Evolutionary conservation across 2,113 vertebrate genomes (phyloP), one percentile per base, ranked within the genome.

Genomic region (Penelope pileata): DNA sequence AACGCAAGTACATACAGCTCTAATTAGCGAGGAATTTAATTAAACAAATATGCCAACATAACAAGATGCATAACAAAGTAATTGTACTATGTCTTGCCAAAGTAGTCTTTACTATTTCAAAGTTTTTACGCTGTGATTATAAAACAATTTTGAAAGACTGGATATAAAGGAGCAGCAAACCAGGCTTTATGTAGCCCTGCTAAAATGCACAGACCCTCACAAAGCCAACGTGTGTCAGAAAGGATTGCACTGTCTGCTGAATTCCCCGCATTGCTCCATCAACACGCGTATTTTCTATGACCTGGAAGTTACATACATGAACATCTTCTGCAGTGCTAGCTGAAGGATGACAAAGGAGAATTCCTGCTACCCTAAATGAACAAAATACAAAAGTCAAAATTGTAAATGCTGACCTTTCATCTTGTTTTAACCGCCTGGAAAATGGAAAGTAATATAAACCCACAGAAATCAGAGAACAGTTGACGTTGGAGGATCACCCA

Each of bases 21-120:
- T 98, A 98, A 98, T 98, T 98, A 98, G 97, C 90, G 77, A 82
- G 86, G 97, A 96, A 97, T 95, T 98, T 98, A 98, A 98, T 98
- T 98, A 98, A 98, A 98, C 96, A 97, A 98, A 98, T 92, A 96
- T 34, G 94, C 91, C 96, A 94, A 90, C 97, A 94, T 94, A 98
- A 97, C 96, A 88, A 97, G 97, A 98, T 40, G 97, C 91, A 45
- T 88, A 96, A 97, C 97, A 92, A 97, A 97, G 96, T 86, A 91
- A 97, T 96, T 95, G 97, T 96, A 80, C 93, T 81, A 81, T 30
- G 95, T 89, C 75, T 96, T 93, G 93, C 91, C 94, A 86, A 54
- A 0, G 38, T 66, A 83, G 94, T 51, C 96, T 87, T 93, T 67
- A n/a, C 86, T 70, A 90, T 90, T 97, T 95, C 90, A 62, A 84